These are phyloP conservation scores for Argyrosomus japonicus DNA, from an alignment of 2,113 vertebrate genomes.

Conservation along the genomic window DNA sequence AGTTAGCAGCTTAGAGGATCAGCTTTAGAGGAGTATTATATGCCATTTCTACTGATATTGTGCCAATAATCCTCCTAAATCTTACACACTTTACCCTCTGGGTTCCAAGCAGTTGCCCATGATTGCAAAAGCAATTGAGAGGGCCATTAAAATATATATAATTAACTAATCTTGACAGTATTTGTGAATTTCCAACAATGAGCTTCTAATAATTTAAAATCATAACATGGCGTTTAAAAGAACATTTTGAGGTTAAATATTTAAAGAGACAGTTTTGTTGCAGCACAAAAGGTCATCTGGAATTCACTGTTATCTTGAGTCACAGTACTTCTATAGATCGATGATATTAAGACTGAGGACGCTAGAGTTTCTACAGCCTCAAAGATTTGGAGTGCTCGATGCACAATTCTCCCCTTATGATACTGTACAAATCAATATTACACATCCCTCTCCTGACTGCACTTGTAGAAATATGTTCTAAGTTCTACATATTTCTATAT, in stretches of 20 bases:
- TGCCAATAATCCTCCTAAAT: no score
- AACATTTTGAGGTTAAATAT: not conserved
- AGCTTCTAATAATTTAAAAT: not conserved
- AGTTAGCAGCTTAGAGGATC: no score
- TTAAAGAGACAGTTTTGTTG: not conserved
- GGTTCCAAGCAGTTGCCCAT: no score
- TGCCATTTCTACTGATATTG: no score
- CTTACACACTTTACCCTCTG: no score
- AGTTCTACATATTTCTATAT: no score
- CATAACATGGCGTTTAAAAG: not conserved
- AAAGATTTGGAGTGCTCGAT: not conserved
- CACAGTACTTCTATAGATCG: not conserved
- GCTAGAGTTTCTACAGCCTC: no score
- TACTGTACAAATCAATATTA: not conserved
- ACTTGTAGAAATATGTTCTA: not conserved
- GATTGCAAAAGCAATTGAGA: no score
- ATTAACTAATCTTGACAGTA: no score
- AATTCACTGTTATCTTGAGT: not conserved
- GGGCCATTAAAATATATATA: no score
- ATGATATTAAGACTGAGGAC: not conserved
- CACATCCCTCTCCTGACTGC: no score
- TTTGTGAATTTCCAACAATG: not conserved
- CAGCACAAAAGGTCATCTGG: not conserved
- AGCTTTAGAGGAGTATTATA: no score
- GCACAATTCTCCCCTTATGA: not conserved